Conservation (phyloP, 2,797 vertebrate species). For the Acanthiza pusilla region DNA sequence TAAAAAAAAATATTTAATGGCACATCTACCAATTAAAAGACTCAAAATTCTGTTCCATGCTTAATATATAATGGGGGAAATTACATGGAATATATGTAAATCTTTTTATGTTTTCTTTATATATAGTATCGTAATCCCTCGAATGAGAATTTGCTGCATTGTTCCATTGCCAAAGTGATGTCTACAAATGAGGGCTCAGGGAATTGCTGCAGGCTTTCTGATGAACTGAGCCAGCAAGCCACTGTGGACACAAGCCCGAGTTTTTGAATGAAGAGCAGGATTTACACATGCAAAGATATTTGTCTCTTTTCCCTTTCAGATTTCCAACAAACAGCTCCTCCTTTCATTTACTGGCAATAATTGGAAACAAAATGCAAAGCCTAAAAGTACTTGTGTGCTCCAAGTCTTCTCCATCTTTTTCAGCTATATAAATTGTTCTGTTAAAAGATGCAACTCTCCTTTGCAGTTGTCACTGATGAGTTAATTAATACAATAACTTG, state of each 20-base stretch:
- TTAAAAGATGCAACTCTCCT: not conserved
- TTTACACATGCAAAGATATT: conserved; percentile 24
- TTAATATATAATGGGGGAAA: not conserved
- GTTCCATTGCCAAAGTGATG: conserved; percentile 28
- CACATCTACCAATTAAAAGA: not conserved
- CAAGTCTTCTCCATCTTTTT: not conserved
- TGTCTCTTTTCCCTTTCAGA: not conserved
- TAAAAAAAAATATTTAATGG: not conserved
- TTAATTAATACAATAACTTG: not conserved
- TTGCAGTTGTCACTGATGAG: not conserved
- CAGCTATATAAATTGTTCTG: not conserved
- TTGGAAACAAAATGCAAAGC: not conserved
- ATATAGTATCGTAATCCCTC: not conserved
- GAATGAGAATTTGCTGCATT: not conserved
- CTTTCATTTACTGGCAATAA: not conserved
- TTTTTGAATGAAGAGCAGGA: conserved; percentile 26
- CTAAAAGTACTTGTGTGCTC: not conserved
- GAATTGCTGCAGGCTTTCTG: conserved; percentile 60
- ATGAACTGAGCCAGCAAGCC: conserved; percentile 44
- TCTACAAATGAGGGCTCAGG: conserved; percentile 30
- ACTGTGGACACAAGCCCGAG: conserved; percentile 31
- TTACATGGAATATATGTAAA: conserved; percentile 12
- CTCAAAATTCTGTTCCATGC: not conserved
- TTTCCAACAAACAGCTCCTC: not conserved
- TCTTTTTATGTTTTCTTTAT: conserved; percentile 38